These are phyloP conservation scores for Cygnus buccinator DNA, from an alignment of 2,113 vertebrate genomes.

Conservation along the genomic window DNA sequence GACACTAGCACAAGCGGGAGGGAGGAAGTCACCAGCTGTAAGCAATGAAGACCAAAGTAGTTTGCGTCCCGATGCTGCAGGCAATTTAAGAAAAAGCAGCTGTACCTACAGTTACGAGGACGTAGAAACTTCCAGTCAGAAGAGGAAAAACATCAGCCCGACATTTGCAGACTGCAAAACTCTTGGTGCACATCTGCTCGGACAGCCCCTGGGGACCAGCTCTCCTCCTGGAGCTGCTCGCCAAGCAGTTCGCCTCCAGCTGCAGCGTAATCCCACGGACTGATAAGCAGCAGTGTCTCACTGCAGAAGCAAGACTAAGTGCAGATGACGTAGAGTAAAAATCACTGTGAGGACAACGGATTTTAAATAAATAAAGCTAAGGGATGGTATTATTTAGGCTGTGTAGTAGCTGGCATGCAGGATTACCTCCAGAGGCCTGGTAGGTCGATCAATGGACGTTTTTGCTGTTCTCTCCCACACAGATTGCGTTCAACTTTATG, in stretches of 20 bases:
- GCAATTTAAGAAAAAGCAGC: background rate
- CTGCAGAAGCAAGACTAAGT: background rate
- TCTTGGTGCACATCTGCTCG: background rate
- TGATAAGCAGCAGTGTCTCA: background rate
- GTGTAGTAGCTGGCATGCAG: background rate
- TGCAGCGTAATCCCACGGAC: background rate
- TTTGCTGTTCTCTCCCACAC: background rate
- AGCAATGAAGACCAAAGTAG: background rate
- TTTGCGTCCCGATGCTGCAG: background rate
- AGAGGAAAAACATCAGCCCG: background rate
- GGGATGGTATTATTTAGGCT: background rate
- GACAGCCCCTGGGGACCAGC: background rate
- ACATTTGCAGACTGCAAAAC: background rate
- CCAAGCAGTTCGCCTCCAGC: background rate
- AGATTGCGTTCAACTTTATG: background rate
- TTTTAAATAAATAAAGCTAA: background rate
- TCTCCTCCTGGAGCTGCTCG: background rate
- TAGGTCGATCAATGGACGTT: background rate
- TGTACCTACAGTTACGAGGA: background rate
- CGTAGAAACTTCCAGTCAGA: background rate
- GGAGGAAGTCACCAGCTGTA: background rate
- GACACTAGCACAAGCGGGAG: rapidly evolving
- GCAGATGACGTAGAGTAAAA: background rate
- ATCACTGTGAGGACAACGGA: background rate
- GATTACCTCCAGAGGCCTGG: background rate